Conservation (phyloP, 2,797 vertebrate genomes). For the Lepilemur ruficaudatus region DNA sequence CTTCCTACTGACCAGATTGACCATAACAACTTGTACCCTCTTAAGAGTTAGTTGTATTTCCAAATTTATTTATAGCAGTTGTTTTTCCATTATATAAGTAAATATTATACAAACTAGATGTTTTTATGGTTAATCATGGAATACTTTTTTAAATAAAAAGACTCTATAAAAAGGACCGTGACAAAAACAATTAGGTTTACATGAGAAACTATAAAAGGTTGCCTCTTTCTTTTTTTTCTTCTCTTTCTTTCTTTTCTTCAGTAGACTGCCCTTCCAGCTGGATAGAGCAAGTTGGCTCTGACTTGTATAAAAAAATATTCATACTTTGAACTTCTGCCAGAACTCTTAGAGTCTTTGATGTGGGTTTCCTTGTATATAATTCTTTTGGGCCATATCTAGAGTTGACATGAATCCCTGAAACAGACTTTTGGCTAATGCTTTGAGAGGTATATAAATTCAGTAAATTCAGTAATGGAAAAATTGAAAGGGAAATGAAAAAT, state of each 20-base stretch:
- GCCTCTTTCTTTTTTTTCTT: neutral
- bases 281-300: neutral
- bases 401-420: neutral
- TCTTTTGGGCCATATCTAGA: neutral
- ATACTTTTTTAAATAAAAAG: neutral
- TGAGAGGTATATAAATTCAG: neutral
- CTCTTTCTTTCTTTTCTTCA: neutral
- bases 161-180: neutral
- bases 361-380: neutral
- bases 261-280: neutral
- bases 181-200: neutral
- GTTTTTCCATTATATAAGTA: neutral
- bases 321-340: neutral
- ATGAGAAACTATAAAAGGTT: neutral
- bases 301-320: neutral
- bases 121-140: neutral
- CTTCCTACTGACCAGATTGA: neutral
- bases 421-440: neutral
- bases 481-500: neutral
- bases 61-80: neutral
- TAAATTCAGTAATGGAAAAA: neutral
- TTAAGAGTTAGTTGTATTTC: neutral
- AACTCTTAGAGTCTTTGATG: neutral
- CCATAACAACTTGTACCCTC: neutral
- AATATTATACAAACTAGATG: neutral